Evolutionary conservation across 1,140 invertebrate genomes (phyloP).

Genomic region (Plutomurus gul): DNA sequence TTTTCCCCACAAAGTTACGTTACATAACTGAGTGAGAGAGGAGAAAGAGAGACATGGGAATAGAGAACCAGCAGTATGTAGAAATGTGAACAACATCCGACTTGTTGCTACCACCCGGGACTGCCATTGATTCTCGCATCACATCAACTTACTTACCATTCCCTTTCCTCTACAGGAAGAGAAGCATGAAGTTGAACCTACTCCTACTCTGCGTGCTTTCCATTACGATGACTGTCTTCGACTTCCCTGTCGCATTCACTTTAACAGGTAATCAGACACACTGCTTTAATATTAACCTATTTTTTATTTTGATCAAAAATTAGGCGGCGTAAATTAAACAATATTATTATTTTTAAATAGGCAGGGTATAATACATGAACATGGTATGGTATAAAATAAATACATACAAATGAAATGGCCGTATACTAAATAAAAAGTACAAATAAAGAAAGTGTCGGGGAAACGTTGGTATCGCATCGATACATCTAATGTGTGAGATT

Average conservation of each 20-base stretch:
- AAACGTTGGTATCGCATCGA: too few relatives aligned
- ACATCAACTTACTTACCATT: background rate
- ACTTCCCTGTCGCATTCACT: background rate
- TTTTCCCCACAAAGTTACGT: background rate
- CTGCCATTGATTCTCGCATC: conserved; percentile 15
- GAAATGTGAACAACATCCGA: conserved; percentile 25
- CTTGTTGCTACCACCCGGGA: conserved; percentile 26
- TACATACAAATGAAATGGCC: too few relatives aligned
- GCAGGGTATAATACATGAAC: too few relatives aligned
- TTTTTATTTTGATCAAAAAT: too few relatives aligned
- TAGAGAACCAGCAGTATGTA: too few relatives aligned
- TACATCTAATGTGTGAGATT: too few relatives aligned
- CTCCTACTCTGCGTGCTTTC: background rate
- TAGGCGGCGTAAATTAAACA: too few relatives aligned
- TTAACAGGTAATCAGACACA: background rate
- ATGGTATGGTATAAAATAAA: too few relatives aligned
- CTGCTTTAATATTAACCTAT: too few relatives aligned
- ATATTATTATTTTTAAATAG: too few relatives aligned
- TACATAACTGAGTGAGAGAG: background rate
- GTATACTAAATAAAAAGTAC: too few relatives aligned
- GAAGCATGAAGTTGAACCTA: conserved; percentile 6
- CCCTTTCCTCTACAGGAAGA: background rate
- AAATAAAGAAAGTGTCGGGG: too few relatives aligned
- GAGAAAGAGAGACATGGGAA: background rate
- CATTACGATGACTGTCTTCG: background rate